phyloP scores from a whole-genome alignment of 1,140 invertebrate species.

The Tetranychus urticae region DNA sequence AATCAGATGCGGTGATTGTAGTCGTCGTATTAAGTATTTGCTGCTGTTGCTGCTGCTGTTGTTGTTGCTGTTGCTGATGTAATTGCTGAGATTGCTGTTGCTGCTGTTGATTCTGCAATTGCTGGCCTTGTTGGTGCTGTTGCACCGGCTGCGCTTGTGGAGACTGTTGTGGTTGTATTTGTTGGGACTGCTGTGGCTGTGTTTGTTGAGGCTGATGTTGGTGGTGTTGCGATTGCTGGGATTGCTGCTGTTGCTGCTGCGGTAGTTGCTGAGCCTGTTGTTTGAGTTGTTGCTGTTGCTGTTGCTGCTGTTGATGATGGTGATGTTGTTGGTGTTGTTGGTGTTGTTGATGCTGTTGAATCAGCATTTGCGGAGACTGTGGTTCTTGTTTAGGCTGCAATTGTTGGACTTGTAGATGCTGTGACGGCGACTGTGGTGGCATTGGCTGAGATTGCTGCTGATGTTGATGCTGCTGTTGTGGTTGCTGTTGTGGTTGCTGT shows the following conservation, averaged over 20 bases:
- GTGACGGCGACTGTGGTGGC: slow-evolving; percentile 4
- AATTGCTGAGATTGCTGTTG: slow-evolving; percentile 21
- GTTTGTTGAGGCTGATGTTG: background rate
- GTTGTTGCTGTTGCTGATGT: slow-evolving; percentile 17
- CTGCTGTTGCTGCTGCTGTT: background rate
- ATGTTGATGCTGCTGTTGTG: background rate
- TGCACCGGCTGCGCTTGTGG: background rate
- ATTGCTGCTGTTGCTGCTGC: too few relatives aligned
- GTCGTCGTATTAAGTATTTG: background rate
- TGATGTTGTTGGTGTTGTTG: slow-evolving; percentile 2
- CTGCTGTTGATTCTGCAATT: slow-evolving; percentile 11
- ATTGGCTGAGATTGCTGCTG: slow-evolving; percentile 1
- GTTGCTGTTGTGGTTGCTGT: slow-evolving; percentile 2
- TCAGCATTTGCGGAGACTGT: background rate
- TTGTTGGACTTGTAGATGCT: slow-evolving; percentile 1
- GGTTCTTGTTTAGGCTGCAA: slow-evolving; percentile 2
- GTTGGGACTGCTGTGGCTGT: slow-evolving; percentile 3
- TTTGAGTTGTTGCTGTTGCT: slow-evolving; percentile 6
- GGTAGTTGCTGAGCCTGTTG: too few relatives aligned
- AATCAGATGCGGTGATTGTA: background rate
- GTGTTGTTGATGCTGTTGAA: background rate
- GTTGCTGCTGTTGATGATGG: slow-evolving; percentile 1
- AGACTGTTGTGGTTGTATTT: background rate
- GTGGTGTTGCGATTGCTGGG: too few relatives aligned
- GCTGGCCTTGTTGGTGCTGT: slow-evolving; percentile 5